phyloP scores from a whole-genome alignment of 2,797 vertebrate species.

The Mallotus villosus region DNA sequence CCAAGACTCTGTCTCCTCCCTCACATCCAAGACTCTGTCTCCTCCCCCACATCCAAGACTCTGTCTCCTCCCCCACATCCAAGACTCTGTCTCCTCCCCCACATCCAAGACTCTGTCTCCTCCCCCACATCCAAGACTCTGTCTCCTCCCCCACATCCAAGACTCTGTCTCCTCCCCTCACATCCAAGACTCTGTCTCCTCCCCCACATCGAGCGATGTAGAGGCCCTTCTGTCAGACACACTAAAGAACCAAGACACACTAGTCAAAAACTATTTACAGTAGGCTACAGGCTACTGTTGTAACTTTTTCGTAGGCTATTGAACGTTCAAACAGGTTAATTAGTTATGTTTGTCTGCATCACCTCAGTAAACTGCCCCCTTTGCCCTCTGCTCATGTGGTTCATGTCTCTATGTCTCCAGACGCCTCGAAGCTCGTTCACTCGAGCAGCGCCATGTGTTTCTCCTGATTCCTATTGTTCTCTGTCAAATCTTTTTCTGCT shows the following conservation, averaged over 20 bases:
- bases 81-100: too few species aligned
- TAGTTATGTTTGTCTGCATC: too few species aligned
- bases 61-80: not conserved
- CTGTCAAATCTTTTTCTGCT: slow-evolving; percentile 16
- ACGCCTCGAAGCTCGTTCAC: slow-evolving; percentile 10
- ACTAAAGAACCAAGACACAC: not conserved
- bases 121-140: not conserved
- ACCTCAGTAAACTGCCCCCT: not conserved
- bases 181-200: too few species aligned
- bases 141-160: not conserved
- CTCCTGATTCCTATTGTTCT: not conserved
- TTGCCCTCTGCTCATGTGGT: too few species aligned
- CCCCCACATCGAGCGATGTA: too few species aligned
- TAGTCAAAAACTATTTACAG: too few species aligned
- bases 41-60: not conserved
- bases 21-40: too few species aligned
- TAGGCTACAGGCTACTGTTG: too few species aligned
- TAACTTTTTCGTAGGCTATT: too few species aligned
- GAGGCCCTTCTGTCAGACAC: not conserved
- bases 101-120: not conserved
- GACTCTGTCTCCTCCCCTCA: not conserved
- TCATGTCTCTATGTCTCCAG: not conserved
- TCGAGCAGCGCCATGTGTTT: slow-evolving; percentile 8
- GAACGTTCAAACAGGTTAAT: too few species aligned
- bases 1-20: not conserved